Evolutionary conservation across 1,140 invertebrate species (phyloP).

Genomic region (Hyles vespertilio): DNA sequence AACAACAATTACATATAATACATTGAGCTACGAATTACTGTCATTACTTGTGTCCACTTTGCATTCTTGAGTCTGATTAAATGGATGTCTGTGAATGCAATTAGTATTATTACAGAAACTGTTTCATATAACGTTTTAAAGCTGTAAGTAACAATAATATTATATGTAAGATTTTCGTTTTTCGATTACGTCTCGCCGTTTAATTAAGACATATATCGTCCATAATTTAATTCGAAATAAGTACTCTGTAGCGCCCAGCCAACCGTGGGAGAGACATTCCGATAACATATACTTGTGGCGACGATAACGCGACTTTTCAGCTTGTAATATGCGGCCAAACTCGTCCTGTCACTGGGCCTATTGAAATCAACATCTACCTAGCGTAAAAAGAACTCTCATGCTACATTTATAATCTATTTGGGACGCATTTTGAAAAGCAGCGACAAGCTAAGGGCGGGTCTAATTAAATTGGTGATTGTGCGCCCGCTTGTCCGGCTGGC

Average conservation of each 20-base stretch:
- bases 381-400: constrained; percentile 30
- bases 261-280: constrained; percentile 47
- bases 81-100: no score
- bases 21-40: no score
- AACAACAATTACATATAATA: constrained; percentile 11
- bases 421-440: not conserved
- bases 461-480: constrained; percentile 50
- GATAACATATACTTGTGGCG: constrained; percentile 47
- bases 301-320: constrained; percentile 57
- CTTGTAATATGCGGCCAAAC: constrained; percentile 52
- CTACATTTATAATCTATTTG: constrained; percentile 13
- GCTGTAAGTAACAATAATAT: not conserved
- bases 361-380: constrained; percentile 46
- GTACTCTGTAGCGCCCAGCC: constrained; percentile 2
- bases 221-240: no score
- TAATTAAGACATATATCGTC: no score
- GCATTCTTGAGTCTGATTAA: no score
- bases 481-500: constrained; percentile 43
- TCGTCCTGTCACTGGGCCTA: constrained; percentile 54
- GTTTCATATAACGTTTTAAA: no score
- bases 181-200: not conserved
- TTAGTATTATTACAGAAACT: no score
- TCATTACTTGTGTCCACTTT: no score
- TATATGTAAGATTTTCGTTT: not conserved
- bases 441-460: constrained; percentile 32